Conservation (phyloP, 2,888 invertebrate species). For the Drosophila mimetica region DNA sequence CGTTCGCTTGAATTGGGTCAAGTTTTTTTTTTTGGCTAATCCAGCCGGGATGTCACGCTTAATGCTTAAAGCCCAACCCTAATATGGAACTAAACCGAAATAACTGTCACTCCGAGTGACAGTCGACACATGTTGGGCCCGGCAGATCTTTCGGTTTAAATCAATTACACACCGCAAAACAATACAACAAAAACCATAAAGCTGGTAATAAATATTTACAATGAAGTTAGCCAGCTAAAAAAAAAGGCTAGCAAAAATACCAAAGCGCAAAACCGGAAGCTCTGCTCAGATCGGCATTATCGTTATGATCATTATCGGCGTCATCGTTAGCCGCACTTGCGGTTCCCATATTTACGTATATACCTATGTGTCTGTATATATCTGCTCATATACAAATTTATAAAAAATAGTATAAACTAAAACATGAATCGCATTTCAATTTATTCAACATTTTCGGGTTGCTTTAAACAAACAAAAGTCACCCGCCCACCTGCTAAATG, state of each 20-base stretch:
- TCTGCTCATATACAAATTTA: slow-evolving; percentile 9
- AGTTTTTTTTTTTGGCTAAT: slow-evolving; percentile 50
- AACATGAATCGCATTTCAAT: slow-evolving; percentile 28
- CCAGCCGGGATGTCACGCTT: slow-evolving; percentile 36
- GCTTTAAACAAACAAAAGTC: slow-evolving; percentile 61
- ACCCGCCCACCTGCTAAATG: slow-evolving; percentile 29
- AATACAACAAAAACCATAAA: slow-evolving; percentile 47
- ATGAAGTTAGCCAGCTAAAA: slow-evolving; percentile 21
- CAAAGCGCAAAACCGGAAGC: slow-evolving; percentile 67
- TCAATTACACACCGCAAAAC: slow-evolving; percentile 60
- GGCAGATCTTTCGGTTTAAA: slow-evolving; percentile 68
- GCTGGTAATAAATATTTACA: slow-evolving; percentile 15
- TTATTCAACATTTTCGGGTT: slow-evolving; percentile 44
- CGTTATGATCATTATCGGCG: slow-evolving; percentile 39
- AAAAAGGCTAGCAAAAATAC: slow-evolving; percentile 25
- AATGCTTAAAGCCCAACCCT: slow-evolving; percentile 20
- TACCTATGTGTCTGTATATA: slow-evolving; percentile 12
- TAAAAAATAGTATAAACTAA: slow-evolving; percentile 28
- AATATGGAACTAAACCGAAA: slow-evolving; percentile 52
- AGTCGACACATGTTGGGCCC: slow-evolving; percentile 63
- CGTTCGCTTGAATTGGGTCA: slow-evolving; percentile 65
- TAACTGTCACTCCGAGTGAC: slow-evolving; percentile 67
- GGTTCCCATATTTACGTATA: slow-evolving; percentile 48
- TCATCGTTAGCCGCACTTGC: slow-evolving; percentile 63
- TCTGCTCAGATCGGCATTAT: slow-evolving; percentile 50